Evolutionary conservation across 2,888 invertebrate species (phyloP).

Genomic region (Salticus scenicus): DNA sequence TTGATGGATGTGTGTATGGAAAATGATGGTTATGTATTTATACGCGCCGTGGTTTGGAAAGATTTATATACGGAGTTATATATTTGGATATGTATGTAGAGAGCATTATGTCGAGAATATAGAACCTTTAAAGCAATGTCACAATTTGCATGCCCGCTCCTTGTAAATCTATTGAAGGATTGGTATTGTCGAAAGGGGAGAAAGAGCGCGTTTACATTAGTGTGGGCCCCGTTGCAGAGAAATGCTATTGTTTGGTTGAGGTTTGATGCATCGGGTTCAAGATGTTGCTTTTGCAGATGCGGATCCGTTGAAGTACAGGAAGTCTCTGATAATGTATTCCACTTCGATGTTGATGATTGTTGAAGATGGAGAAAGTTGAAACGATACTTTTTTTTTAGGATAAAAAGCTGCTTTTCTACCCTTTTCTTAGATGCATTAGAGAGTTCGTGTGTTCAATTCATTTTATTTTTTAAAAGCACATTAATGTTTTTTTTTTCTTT

Average conservation of each 20-base stretch:
- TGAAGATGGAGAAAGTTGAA: too few species aligned
- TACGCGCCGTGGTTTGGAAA: neutral
- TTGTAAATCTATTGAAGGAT: constrained; percentile 41
- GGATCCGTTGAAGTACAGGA: neutral
- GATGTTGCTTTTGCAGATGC: neutral
- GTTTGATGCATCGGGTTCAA: constrained; percentile 47
- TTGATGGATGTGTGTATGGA: constrained; percentile 11
- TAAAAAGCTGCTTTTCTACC: too few species aligned
- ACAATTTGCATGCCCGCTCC: constrained; percentile 31
- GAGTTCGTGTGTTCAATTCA: too few species aligned
- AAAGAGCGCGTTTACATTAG: constrained; percentile 51
- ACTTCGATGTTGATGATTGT: too few species aligned
- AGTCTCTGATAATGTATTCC: too few species aligned
- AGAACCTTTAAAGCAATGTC: constrained; percentile 55
- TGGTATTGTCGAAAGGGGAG: constrained; percentile 1
- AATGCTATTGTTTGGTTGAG: constrained; percentile 46
- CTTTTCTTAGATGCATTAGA: too few species aligned
- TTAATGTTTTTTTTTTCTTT: too few species aligned
- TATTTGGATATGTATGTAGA: neutral
- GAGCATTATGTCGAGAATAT: constrained; percentile 39
- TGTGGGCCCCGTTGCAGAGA: constrained; percentile 24
- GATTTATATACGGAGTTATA: neutral
- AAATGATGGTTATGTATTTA: constrained; percentile 3
- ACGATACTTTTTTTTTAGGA: too few species aligned
- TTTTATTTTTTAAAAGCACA: too few species aligned